Base-by-base conservation (phyloP, 2,888 invertebrate genomes). In the Ryuthela nishihirai region DNA sequence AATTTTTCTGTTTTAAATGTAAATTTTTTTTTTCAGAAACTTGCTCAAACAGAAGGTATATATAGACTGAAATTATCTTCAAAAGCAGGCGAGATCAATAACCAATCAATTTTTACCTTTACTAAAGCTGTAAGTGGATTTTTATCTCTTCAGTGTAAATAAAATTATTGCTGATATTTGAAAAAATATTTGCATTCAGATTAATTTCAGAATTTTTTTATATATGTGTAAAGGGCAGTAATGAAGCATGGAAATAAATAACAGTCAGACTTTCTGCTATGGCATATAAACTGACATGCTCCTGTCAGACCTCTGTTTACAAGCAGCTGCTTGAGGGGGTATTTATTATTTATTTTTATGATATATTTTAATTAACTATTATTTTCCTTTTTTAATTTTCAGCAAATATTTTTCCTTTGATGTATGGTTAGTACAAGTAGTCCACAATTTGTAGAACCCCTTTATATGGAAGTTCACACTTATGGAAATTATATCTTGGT, bases 91-190 rank as follows among this genome's bases (percentile, higher is more conserved):
- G 47, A 48, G 17, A 23, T 25, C n/a, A 45, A 56, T 9, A 32
- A 23, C 2, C 23, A 35, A 6, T 23, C 44, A 18, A 36, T 44
- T 2, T 55, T 46, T 36, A 53, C 62, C 15, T 62, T 56, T 35
- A 62, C 56, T 6, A 53, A 48, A 44, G 62, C 62, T 39, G 62
- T 62, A 48, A 56, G 56, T 48, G 24, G 18, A 12, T 12, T 18
- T 35, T 35, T 35, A 29, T 29, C 29, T 29, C 29, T 9, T 29
- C 29, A 9, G 29, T 29, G 10, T 7, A 7, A 29, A 29, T 10
- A 9, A 9, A 17, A 12, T 29, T 5, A 42, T 25, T 3, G 29
- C 29, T 29, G 15, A 26, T 21, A 26, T 42, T 24, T n/a, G n/a
- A n/a, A n/a, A n/a, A n/a, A n/a, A n/a, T n/a, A n/a, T n/a, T n/a